Percentiles rank a stretch among this genome's conserved stretches.
Conservation (phyloP, 2,113 vertebrate genomes). For the Nettapus auritus region DNA sequence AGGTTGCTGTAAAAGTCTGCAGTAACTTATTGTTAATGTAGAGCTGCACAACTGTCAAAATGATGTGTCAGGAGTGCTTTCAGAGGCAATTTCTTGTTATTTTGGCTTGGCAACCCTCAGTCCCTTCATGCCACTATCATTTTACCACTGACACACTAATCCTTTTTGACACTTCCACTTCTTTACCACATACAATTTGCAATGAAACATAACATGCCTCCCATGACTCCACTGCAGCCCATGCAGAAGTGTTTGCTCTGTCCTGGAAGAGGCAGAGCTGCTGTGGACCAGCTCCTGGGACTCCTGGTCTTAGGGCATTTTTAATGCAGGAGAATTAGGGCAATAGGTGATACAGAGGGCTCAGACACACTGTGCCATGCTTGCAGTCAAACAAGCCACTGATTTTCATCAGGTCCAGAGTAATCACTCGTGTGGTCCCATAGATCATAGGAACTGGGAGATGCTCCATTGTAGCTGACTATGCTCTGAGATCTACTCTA, state of each 20-base stretch:
- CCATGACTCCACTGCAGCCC: not conserved
- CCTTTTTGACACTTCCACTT: constrained; percentile 6
- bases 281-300: rapidly evolving
- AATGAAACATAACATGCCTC: not conserved
- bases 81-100: constrained; percentile 1
- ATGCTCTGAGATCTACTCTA: not conserved
- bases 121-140: not conserved
- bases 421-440: rapidly evolving
- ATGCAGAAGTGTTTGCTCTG: not conserved
- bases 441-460: not conserved
- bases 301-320: not conserved
- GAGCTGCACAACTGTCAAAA: not conserved
- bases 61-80: not conserved
- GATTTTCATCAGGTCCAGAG: not conserved
- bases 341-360: not conserved
- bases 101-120: constrained; percentile 15
- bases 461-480: not conserved
- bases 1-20: not conserved
- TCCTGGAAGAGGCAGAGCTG: not conserved
- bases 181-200: not conserved
- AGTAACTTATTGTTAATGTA: not conserved
- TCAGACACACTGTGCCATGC: not conserved
- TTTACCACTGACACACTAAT: constrained; percentile 24
- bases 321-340: not conserved
- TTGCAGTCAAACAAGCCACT: not conserved